Percentiles rank a stretch among this genome's conserved stretches.
These are phyloP conservation scores for Corvus moneduloides DNA, from an alignment of 2,113 vertebrate species.

Conservation along the genomic window DNA sequence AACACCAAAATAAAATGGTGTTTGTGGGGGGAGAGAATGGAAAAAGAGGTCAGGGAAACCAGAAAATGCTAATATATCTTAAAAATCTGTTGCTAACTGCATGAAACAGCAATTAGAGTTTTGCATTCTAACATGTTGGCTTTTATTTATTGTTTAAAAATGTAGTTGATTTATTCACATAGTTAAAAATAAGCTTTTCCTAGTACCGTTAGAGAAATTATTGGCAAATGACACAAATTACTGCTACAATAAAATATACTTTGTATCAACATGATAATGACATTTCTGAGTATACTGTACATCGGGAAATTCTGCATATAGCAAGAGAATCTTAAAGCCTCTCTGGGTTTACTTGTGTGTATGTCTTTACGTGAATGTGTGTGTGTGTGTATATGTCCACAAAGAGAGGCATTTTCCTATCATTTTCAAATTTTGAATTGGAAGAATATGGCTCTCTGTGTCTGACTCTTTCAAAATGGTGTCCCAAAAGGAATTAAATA, in stretches of 20 bases:
- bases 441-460: neutral
- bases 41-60: neutral
- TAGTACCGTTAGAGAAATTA: neutral
- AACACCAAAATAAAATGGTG: neutral
- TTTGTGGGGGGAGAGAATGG: neutral
- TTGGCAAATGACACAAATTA: neutral
- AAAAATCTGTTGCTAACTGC: neutral
- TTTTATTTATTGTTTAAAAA: neutral
- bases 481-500: no score
- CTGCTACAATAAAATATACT: neutral
- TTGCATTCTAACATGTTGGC: neutral
- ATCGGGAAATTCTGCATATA: neutral
- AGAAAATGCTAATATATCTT: neutral
- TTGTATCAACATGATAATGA: neutral
- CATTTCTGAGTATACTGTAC: neutral
- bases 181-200: conserved; percentile 7
- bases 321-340: neutral
- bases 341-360: neutral
- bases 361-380: neutral
- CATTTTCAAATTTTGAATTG: neutral
- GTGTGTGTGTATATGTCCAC: no score
- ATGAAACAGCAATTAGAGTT: neutral
- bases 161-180: neutral
- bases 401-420: neutral
- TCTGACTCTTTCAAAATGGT: neutral